Percentiles rank a stretch among this genome's conserved stretches.
phyloP scores from a whole-genome alignment of 2,113 vertebrate genomes.

The Theristicus caerulescens region DNA sequence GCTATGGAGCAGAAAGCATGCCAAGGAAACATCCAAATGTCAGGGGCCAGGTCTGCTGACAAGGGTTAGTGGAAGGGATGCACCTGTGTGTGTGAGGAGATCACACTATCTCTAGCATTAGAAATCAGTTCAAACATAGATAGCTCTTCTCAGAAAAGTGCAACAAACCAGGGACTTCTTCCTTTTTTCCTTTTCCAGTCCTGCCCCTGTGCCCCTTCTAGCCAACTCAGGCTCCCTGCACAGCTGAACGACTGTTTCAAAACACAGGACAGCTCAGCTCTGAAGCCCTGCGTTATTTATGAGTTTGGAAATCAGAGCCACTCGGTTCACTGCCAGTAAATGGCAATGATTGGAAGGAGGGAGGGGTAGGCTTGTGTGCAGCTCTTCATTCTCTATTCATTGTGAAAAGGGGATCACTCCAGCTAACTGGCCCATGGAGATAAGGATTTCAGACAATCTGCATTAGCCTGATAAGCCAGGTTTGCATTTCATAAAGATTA shows the following conservation, averaged over 20 bases:
- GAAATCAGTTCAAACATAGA: neutral
- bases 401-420: constrained; percentile 79
- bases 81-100: neutral
- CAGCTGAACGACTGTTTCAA: neutral
- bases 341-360: constrained; percentile 14
- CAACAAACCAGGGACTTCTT: neutral
- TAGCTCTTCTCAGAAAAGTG: neutral
- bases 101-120: neutral
- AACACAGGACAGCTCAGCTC: neutral
- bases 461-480: constrained; percentile 86
- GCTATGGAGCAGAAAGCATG: neutral
- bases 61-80: neutral
- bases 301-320: constrained; percentile 27
- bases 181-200: neutral
- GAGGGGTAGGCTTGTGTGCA: neutral
- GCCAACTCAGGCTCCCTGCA: neutral
- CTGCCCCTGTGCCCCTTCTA: rapidly evolving
- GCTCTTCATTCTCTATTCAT: constrained; percentile 71
- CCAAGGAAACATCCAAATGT: neutral
- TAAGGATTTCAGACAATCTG: constrained; percentile 91
- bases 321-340: constrained; percentile 61
- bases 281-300: constrained; percentile 19
- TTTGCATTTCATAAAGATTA: constrained; percentile 72
- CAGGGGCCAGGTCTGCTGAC: constrained; percentile 11
- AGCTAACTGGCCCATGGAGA: constrained; percentile 84